A percentile compares a stretch with the other conserved stretches of the same genome.
phyloP scores from a whole-genome alignment of 2,797 vertebrate species.

The Myotis myotis region DNA sequence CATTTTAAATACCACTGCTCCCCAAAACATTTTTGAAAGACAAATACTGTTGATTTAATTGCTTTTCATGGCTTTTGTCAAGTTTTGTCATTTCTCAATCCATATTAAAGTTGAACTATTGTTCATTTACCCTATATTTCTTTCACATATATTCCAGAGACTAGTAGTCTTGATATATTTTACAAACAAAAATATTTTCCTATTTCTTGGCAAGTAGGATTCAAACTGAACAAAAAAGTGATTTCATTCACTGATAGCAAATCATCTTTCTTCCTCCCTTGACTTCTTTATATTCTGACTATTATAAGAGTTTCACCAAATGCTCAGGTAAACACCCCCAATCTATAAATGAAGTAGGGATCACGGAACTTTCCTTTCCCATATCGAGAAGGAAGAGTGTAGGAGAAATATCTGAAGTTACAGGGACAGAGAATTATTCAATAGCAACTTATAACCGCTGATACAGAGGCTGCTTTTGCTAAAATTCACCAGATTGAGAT shows the following conservation, averaged over 20 bases:
- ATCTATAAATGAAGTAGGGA: not conserved
- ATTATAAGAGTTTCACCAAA: not conserved
- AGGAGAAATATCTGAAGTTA: conserved; percentile 37
- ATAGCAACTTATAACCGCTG: not conserved
- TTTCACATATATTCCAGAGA: not conserved
- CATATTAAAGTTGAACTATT: not conserved
- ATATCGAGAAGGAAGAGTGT: not conserved
- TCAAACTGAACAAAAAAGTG: not conserved
- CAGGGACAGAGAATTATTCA: not conserved
- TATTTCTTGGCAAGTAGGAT: not conserved
- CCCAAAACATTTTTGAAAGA: not conserved
- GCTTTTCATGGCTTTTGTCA: not conserved
- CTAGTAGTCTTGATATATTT: not conserved
- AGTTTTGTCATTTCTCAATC: not conserved
- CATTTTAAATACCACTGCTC: not conserved
- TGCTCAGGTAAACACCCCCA: not conserved
- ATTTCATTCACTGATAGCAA: not conserved
- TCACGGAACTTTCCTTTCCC: not conserved
- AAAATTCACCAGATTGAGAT: conserved; percentile 12
- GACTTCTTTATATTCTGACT: not conserved
- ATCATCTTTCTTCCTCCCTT: not conserved
- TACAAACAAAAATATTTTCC: not conserved
- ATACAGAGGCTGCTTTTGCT: not conserved
- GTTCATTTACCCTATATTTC: not conserved
- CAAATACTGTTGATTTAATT: not conserved